phyloP scores from a whole-genome alignment of 1,140 invertebrate species.

The Scaptomyza montana region DNA sequence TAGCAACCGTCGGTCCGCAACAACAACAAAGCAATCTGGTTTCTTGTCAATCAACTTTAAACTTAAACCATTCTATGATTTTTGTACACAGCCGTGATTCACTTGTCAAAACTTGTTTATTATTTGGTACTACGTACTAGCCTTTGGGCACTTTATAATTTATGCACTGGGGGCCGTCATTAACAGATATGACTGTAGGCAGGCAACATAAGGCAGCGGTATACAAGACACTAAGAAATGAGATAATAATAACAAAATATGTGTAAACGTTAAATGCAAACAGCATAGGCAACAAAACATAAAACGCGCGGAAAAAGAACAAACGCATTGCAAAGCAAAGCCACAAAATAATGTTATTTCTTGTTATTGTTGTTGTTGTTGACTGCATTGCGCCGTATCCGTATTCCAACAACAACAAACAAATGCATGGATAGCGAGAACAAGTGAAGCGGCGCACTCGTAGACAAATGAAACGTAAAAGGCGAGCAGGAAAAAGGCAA shows the following conservation, averaged over 20 bases:
- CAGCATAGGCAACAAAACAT: conserved; percentile 50
- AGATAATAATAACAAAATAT: conserved; percentile 81
- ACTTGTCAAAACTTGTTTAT: conserved; percentile 20
- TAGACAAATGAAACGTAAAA: conserved; percentile 58
- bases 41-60: neutral
- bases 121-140: conserved; percentile 7
- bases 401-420: conserved; percentile 66
- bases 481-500: conserved; percentile 67
- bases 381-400: conserved; percentile 42
- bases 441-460: conserved; percentile 66
- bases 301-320: conserved; percentile 66
- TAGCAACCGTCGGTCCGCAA: neutral
- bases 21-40: neutral
- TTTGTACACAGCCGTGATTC: neutral
- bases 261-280: conserved; percentile 61
- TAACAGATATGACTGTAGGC: conserved; percentile 43
- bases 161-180: conserved; percentile 17
- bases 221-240: conserved; percentile 61
- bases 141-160: conserved; percentile 9
- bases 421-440: conserved; percentile 40
- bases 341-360: conserved; percentile 52
- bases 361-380: conserved; percentile 30
- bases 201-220: conserved; percentile 20
- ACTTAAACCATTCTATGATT: conserved; percentile 1
- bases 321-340: conserved; percentile 43